Conservation (phyloP, 2,797 vertebrate genomes). For the Rhodeus uyekii region DNA sequence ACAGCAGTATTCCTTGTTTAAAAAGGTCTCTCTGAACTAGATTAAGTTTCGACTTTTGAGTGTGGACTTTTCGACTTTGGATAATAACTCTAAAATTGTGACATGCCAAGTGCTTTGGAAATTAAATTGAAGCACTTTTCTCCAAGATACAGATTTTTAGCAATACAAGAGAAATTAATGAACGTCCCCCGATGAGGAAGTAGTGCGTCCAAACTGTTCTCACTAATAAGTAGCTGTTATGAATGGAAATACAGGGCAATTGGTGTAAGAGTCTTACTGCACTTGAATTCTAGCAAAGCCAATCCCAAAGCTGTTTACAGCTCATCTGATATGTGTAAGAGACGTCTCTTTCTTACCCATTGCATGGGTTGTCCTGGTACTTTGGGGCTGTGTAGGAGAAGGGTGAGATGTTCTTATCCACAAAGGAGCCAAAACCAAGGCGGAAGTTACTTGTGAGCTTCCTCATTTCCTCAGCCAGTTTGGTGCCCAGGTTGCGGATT, state of each 20-base stretch:
- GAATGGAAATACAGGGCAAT: background rate
- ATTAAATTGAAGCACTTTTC: background rate
- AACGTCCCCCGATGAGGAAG: background rate
- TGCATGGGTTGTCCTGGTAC: constrained; percentile 95
- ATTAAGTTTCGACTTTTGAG: background rate
- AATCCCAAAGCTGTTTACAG: background rate
- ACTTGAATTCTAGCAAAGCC: background rate
- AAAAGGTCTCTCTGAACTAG: background rate
- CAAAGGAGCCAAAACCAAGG: constrained; percentile 94
- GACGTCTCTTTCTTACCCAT: constrained; percentile 79
- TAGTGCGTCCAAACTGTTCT: background rate
- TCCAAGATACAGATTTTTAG: constrained; percentile 2
- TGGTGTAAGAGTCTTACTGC: background rate
- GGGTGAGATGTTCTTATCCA: constrained; percentile 96
- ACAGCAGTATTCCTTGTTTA: background rate
- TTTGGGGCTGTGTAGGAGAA: constrained; percentile 93
- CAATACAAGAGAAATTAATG: background rate
- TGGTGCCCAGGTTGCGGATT: constrained; percentile 92
- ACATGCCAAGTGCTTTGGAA: background rate
- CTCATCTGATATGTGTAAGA: background rate
- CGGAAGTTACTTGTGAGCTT: constrained; percentile 98
- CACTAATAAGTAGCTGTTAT: background rate
- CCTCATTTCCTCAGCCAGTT: constrained; percentile 92
- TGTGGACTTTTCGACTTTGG: background rate
- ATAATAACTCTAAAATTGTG: background rate